A percentile compares a stretch with the other conserved stretches of the same genome.
Evolutionary conservation across 1,140 invertebrate genomes (phyloP).

Genomic region (Musca vetustissima): DNA sequence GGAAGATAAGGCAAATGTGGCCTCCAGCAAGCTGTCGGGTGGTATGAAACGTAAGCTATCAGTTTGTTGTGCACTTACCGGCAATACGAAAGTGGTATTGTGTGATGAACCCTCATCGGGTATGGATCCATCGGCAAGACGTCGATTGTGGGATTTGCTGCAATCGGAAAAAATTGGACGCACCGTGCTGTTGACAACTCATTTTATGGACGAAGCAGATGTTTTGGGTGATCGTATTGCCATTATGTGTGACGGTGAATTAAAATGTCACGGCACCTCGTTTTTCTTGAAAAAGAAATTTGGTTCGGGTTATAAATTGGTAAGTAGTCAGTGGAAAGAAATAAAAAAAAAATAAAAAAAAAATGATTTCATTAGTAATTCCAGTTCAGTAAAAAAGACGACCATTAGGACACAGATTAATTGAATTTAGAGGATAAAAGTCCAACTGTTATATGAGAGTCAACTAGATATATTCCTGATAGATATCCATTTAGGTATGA

Average conservation of each 20-base stretch:
- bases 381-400: no score
- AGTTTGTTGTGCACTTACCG: constrained; percentile 73
- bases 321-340: no score
- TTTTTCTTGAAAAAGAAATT: constrained; percentile 87
- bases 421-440: no score
- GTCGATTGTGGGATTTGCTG: constrained; percentile 87
- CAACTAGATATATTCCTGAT: no score
- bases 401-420: no score
- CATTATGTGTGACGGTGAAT: constrained; percentile 79
- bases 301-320: constrained; percentile 59
- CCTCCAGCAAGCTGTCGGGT: constrained; percentile 70
- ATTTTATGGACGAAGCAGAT: constrained; percentile 98
- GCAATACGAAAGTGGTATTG: constrained; percentile 70
- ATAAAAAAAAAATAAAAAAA: no score
- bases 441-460: no score
- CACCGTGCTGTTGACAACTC: constrained; percentile 91
- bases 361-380: no score
- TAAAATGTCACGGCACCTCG: constrained; percentile 83
- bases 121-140: constrained; percentile 90
- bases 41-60: constrained; percentile 84
- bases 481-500: no score
- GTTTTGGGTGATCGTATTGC: constrained; percentile 90
- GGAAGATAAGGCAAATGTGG: constrained; percentile 60
- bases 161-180: constrained; percentile 60
- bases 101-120: constrained; percentile 94